Evolutionary conservation across 92 coral and sea anemone genomes (phyloP).

Genomic region (Hydrozoanthus gracilis): DNA sequence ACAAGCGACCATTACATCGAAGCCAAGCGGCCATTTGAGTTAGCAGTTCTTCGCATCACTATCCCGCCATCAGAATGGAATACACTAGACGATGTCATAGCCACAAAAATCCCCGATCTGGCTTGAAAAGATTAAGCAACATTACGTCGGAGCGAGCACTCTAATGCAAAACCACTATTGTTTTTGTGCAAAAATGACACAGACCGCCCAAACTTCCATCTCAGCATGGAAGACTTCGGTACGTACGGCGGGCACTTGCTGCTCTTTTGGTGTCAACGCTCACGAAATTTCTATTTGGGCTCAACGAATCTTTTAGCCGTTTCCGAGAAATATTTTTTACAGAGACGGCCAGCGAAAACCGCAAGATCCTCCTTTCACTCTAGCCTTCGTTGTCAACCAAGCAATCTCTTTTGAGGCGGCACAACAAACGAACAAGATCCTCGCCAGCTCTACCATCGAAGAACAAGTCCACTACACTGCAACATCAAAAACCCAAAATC

Average conservation of each 20-base stretch:
- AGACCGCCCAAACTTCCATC: conserved; percentile 49
- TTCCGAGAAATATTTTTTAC: conserved; percentile 47
- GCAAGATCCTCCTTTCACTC: conserved; percentile 47
- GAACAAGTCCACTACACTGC: conserved; percentile 44
- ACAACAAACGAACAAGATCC: conserved; percentile 54
- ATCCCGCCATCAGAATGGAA: conserved; percentile 49
- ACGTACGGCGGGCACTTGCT: conserved; percentile 30
- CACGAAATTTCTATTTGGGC: conserved; percentile 36
- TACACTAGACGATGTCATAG: conserved; percentile 47
- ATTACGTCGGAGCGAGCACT: too few relatives aligned
- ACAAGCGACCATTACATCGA: conserved; percentile 39
- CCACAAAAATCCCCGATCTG: conserved; percentile 55
- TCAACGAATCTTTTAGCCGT: conserved; percentile 33
- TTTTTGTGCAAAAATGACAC: conserved; percentile 56
- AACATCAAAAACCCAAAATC: conserved; percentile 3
- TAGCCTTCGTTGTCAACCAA: conserved; percentile 55
- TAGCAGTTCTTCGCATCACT: conserved; percentile 47
- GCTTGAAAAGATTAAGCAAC: conserved; percentile 52
- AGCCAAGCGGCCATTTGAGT: conserved; percentile 52
- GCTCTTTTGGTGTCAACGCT: conserved; percentile 36
- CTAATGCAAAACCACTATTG: conserved; percentile 44
- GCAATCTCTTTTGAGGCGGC: conserved; percentile 50
- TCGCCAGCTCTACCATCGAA: conserved; percentile 33
- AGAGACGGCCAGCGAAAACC: conserved; percentile 54
- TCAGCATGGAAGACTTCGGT: conserved; percentile 43